Evolutionary conservation across 2,797 vertebrate species (phyloP), one percentile per base, ranked within the genome.

Genomic region (Pristis pectinata): DNA sequence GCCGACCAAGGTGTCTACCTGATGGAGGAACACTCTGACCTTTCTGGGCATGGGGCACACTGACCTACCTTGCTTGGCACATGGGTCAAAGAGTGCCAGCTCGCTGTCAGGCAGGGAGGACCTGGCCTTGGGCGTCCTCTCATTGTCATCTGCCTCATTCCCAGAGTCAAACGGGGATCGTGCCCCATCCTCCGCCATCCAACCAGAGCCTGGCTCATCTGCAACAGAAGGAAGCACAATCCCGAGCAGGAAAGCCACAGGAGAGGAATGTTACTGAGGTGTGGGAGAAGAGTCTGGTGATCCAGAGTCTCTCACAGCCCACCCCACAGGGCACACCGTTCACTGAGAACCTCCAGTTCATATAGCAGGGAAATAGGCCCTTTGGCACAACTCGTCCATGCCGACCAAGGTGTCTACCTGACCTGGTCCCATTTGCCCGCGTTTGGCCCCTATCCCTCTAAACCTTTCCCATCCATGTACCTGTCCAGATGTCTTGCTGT

Each of bases 21-120:
- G n/a, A n/a, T 41, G 41, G 41, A 41, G 41, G 41, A 41, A 41
- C 41, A 41, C 41, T 41, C 41, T 41, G n/a, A n/a, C n/a, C n/a
- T n/a, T n/a, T n/a, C n/a, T n/a, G 1, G 49, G 49, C 49, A 49
- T 49, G 49, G 49, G 49, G 72, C 74, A 27, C 11, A 61, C 56
- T 56, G 0, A 76, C 41, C 0, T 0, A 30, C 72, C 96, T 97
- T 97, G 96, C 96, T 97, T 98, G 95, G 96, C 97, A 96, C 98
- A 99, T 49, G 98, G 98, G 95, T 99, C 98, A 72, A 99, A 99
- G 67, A 98, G 97, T 24, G 98, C 98, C 74, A 99, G 95, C 95
- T 99, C 98, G 0, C 97, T 97, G 34, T 98, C 97, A 1, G 98
- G 97, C 94, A 99, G 96, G 1, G 94, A 95, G 34, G 95, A 95